Percentiles rank a stretch among this genome's conserved stretches.
Evolutionary conservation across 1,140 invertebrate genomes (phyloP).

Genomic region (Cherax destructor): DNA sequence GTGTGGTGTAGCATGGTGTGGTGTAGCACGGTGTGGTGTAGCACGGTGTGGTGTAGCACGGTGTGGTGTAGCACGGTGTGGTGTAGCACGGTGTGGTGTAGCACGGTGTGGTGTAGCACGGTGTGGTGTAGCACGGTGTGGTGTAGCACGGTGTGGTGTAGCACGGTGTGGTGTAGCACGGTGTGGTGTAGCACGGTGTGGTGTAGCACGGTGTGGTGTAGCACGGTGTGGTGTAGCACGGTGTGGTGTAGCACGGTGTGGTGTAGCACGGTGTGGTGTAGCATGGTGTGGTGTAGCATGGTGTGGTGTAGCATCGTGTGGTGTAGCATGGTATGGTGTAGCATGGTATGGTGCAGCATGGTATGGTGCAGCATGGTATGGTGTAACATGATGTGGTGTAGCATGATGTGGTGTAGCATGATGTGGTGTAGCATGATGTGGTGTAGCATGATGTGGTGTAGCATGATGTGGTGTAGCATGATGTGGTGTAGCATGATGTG

Average conservation of each 20-base stretch:
- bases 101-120: background rate
- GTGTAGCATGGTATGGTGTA: constrained; percentile 7
- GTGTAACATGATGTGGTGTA: background rate
- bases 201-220: background rate
- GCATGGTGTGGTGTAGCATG: background rate
- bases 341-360: constrained; percentile 9
- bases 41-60: background rate
- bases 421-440: background rate
- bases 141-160: background rate
- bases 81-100: background rate
- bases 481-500: background rate
- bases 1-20: background rate
- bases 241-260: constrained; percentile 1
- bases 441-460: background rate
- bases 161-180: background rate
- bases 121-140: background rate
- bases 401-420: background rate
- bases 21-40: background rate
- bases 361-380: background rate
- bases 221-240: background rate
- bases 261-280: background rate
- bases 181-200: background rate
- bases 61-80: background rate
- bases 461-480: background rate
- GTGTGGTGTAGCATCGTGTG: background rate